Evolutionary conservation across 2,797 vertebrate genomes (phyloP).

Genomic region (Siniperca scherzeri): DNA sequence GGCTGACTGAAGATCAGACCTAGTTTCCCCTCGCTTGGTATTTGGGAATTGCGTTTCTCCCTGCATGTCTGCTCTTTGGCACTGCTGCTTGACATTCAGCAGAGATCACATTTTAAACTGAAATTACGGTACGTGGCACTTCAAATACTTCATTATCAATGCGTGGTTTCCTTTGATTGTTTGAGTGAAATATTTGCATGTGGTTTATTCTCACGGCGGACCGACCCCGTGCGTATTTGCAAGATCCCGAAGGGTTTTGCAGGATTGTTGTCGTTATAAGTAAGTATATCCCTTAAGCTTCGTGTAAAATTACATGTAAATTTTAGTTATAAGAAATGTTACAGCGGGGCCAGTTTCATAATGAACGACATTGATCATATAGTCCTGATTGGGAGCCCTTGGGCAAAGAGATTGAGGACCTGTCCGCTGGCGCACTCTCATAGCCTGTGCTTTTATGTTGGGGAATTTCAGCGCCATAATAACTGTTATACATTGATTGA

Average conservation of each 20-base stretch:
- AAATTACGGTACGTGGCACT: constrained; percentile 4
- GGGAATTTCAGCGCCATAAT: constrained; percentile 53
- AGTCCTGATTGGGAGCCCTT: constrained; percentile 36
- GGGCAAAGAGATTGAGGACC: constrained; percentile 53
- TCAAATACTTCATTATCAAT: background rate
- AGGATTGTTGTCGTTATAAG: constrained; percentile 2
- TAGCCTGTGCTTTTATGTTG: constrained; percentile 33
- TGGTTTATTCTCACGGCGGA: constrained; percentile 26
- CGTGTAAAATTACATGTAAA: background rate
- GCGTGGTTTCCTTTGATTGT: background rate
- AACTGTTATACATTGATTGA: constrained; percentile 51
- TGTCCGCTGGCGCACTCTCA: constrained; percentile 54
- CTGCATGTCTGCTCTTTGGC: constrained; percentile 46
- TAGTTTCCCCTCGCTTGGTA: constrained; percentile 52
- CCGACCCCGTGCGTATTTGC: constrained; percentile 63
- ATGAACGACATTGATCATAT: constrained; percentile 9
- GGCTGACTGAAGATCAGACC: constrained; percentile 62
- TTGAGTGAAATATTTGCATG: constrained; percentile 5
- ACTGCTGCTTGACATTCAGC: constrained; percentile 43
- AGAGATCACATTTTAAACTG: background rate
- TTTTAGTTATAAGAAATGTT: background rate
- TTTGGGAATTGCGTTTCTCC: constrained; percentile 59
- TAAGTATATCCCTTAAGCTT: constrained; percentile 16
- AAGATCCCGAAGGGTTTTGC: constrained; percentile 19
- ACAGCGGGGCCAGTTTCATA: background rate